Conservation (phyloP, 2,113 vertebrate genomes). For the Gavia stellata region DNA sequence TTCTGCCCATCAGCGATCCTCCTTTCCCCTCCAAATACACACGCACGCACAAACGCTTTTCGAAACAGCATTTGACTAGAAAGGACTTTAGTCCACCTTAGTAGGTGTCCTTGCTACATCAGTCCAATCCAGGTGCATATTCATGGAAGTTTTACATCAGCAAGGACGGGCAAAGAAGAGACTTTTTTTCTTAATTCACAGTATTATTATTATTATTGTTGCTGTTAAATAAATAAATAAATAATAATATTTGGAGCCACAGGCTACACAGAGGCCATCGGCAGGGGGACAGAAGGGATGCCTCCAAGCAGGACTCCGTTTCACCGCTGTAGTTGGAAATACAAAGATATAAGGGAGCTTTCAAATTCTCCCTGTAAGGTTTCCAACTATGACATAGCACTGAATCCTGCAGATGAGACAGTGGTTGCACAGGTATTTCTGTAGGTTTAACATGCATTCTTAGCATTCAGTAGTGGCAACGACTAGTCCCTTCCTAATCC, state of each 20-base stretch:
- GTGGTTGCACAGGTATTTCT: neutral
- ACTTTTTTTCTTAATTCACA: neutral
- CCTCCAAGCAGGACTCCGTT: neutral
- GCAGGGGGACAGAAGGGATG: neutral
- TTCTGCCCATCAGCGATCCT: neutral
- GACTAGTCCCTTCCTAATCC: neutral
- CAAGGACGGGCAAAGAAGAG: neutral
- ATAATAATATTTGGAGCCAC: neutral
- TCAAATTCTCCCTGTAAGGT: neutral
- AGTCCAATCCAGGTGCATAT: neutral
- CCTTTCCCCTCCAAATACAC: neutral
- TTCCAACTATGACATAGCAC: neutral
- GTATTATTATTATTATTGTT: too few relatives aligned
- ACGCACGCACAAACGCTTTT: accelerated
- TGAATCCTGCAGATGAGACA: neutral
- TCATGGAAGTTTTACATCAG: neutral
- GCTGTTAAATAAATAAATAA: too few relatives aligned
- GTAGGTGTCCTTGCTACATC: neutral
- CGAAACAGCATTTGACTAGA: neutral
- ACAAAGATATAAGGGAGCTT: neutral
- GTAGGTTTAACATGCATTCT: neutral
- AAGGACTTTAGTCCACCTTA: too few relatives aligned
- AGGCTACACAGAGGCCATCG: neutral
- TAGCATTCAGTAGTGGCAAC: neutral
- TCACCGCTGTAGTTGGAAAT: neutral